Base-by-base conservation (phyloP, 2,888 invertebrate species). In the Lamproptera curius region DNA sequence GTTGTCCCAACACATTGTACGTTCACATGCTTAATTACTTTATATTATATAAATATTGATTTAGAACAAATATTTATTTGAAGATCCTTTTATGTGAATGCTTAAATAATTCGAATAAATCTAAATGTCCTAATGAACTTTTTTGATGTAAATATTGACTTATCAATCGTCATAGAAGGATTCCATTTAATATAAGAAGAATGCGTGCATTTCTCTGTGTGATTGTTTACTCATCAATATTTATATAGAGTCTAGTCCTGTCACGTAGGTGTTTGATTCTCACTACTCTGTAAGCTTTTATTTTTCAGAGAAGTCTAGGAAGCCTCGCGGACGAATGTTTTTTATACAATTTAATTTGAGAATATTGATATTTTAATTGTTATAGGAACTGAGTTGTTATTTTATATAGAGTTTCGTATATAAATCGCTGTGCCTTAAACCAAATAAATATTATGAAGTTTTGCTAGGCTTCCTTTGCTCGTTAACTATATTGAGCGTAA, bases 191-290 rank as follows among this genome's bases (percentile, higher is more conserved):
- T 81, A 69, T 86, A 85, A 85, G 85, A 78, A 72, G 84, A 76
- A 83, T 86, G 86, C 81, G 75, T 86, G 86, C 83, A 86, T 86
- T 86, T 87, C 81, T 84, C 73, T 73, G 85, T 81, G 76, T 86
- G 85, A 80, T 73, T 83, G 84, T 82, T 67, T 76, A 81, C 76
- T 85, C 82, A 80, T 80, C 76, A 76, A 74, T 72, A 76, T 72
- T 76, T 64, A 63, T 75, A n/a, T 83, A 83, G 79, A 76, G 73
- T 84, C 86, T 86, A 87, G 86, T 86, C 85, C 74, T 76, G 76
- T 73, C 69, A 71, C 75, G 76, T 82, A 78, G 77, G 62, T 69
- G 64, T 76, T 31, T 70, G 81, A 82, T 81, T 84, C 83, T 84
- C 80, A 83, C 70, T 83, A 76, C 71, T 64, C 72, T 64, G 59